These are phyloP conservation scores for Drosophila kanekoi DNA, from an alignment of 2,888 invertebrate genomes.

Conservation along the genomic window DNA sequence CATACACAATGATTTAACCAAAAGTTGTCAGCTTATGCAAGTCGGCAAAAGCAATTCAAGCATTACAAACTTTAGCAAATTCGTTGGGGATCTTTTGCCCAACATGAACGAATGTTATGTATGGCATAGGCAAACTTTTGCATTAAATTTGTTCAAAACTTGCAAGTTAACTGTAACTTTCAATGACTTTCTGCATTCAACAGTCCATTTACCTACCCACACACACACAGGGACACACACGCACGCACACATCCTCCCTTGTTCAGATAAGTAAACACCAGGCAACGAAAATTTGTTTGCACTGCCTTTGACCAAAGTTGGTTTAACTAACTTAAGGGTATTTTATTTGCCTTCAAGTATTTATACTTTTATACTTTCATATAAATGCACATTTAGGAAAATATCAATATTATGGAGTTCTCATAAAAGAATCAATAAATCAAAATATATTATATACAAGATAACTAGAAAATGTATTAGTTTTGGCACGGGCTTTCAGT, in stretches of 20 bases:
- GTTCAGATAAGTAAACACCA: conserved; percentile 51
- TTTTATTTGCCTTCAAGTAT: conserved; percentile 25
- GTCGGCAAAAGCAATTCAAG: conserved; percentile 38
- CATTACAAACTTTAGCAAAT: conserved; percentile 44
- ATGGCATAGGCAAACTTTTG: conserved; percentile 57
- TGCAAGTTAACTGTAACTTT: conserved; percentile 62
- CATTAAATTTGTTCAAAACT: conserved; percentile 63
- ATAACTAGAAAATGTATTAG: no score
- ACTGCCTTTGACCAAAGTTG: conserved; percentile 48
- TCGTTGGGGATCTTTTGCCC: conserved; percentile 26
- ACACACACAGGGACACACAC: conserved; percentile 15
- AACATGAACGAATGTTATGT: conserved; percentile 47
- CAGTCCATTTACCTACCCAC: conserved; percentile 60
- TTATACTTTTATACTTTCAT: neutral
- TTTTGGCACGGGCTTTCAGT: no score
- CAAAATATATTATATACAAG: no score
- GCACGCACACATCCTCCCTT: conserved; percentile 5
- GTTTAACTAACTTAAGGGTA: conserved; percentile 25
- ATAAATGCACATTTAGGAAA: neutral
- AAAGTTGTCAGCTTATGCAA: conserved; percentile 38
- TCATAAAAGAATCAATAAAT: no score
- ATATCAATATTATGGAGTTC: neutral
- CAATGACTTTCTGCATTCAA: conserved; percentile 68
- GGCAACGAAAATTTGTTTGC: conserved; percentile 31
- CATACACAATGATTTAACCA: conserved; percentile 35